Percentiles rank a stretch among this genome's conserved stretches.
phyloP scores from a whole-genome alignment of 2,113 vertebrate genomes.

The Camelus bactrianus region DNA sequence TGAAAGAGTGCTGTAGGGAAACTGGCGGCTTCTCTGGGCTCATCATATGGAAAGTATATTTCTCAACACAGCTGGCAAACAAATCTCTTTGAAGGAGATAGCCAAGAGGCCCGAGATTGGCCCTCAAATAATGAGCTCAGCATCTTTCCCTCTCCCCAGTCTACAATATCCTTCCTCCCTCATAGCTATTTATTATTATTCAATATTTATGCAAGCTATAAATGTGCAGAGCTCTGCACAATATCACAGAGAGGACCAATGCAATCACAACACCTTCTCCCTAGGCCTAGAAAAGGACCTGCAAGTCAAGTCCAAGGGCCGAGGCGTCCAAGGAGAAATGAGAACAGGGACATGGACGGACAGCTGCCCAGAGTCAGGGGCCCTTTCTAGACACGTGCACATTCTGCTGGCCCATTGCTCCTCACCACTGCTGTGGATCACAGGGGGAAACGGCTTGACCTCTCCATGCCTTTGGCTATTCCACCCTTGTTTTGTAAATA shows the following conservation, averaged over 20 bases:
- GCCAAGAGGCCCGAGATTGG: constrained; percentile 77
- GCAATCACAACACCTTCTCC: constrained; percentile 55
- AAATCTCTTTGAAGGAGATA: constrained; percentile 83
- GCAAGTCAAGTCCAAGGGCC: constrained; percentile 38
- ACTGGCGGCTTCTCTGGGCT: constrained; percentile 77
- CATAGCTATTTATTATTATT: constrained; percentile 82
- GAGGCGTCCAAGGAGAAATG: background rate
- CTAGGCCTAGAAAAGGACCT: constrained; percentile 10
- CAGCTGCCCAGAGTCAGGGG: background rate
- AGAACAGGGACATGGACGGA: background rate
- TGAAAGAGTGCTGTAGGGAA: constrained; percentile 72
- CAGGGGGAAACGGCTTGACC: constrained; percentile 36
- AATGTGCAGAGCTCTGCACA: constrained; percentile 71
- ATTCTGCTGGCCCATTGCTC: background rate
- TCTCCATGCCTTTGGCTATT: constrained; percentile 56
- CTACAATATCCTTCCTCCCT: constrained; percentile 79
- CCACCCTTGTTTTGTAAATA: constrained; percentile 74
- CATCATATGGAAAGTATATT: constrained; percentile 84
- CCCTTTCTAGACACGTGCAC: background rate
- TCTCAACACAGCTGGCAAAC: constrained; percentile 83
- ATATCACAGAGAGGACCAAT: constrained; percentile 64
- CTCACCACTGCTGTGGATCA: background rate
- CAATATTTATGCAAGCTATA: constrained; percentile 79
- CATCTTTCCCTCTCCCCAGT: constrained; percentile 79
- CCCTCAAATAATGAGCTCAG: constrained; percentile 77